Evolutionary conservation across 2,888 invertebrate genomes (phyloP), one percentile per base, ranked within the genome.

Genomic region (Matsumyia berberina): DNA sequence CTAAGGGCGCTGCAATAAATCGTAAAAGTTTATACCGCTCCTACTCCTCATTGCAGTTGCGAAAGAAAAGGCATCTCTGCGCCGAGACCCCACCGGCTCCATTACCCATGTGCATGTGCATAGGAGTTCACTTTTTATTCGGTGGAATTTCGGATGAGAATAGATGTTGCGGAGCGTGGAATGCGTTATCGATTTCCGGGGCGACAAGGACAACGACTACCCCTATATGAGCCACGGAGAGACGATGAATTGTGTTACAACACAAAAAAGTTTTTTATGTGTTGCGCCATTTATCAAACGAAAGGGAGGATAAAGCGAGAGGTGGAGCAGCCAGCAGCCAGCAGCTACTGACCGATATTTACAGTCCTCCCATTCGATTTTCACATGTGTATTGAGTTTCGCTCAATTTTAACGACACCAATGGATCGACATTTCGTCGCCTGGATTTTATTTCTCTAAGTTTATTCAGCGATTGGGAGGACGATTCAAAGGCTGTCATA

Each of bases 131-230:
- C 62, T 49, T 74, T 78, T 83, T 83, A 58, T 80, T 85, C 37
- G 58, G 62, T 37, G 66, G 72, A 78, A 64, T 79, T 85, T 85
- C 29, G 83, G 79, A 79, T 69, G 69, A 79, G 69, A 85, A 85
- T 79, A 70, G 83, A 79, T 64, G 74, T 79, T 69, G 79, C 19
- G 55, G 64, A 79, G 79, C 78, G 74, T 79, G 83, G 83, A 85
- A 79, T 79, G 83, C 83, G 83, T 79, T 85, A 85, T 85, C 83
- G 83, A 85, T 85, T 78, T 85, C 55, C 62, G 44, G 62, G 37
- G 24, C 53, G 55, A 60, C 70, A 17, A 70, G 11, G 57, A 35
- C 44, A 5, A 42, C 46, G 31, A 33, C n/a, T n/a, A n/a, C n/a
- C n/a, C n/a, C n/a, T n/a, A n/a, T n/a, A n/a, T n/a, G n/a, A n/a